These are phyloP conservation scores for Andrena marginata DNA, from an alignment of 2,888 invertebrate genomes.

Conservation along the genomic window DNA sequence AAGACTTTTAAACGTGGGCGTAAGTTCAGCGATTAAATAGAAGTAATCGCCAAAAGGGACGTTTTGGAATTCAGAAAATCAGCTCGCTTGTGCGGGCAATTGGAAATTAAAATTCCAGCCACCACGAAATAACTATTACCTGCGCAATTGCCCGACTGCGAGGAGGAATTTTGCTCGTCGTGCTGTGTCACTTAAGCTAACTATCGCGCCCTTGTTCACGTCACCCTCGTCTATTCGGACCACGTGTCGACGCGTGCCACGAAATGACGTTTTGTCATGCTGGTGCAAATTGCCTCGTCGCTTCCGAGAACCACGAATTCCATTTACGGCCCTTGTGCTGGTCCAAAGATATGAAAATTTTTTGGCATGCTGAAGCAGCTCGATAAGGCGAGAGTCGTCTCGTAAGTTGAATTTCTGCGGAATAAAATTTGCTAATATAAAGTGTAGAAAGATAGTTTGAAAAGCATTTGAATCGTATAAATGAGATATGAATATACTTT, in stretches of 20 bases:
- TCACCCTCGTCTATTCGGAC: conserved; percentile 37
- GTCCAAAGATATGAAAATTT: conserved; percentile 8
- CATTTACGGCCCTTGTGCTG: not conserved
- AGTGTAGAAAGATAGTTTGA: too few species aligned
- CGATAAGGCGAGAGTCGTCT: too few species aligned
- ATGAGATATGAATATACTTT: too few species aligned
- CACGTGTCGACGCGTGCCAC: conserved; percentile 50
- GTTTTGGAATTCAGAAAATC: not conserved
- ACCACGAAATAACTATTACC: not conserved
- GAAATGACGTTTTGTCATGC: conserved; percentile 34
- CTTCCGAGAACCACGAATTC: conserved; percentile 27
- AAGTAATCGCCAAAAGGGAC: too few species aligned
- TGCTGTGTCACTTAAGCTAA: conserved; percentile 16
- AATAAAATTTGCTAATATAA: too few species aligned
- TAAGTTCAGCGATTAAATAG: too few species aligned
- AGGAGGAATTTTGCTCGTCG: conserved; percentile 18
- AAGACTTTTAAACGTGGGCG: too few species aligned
- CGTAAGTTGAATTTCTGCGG: too few species aligned
- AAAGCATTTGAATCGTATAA: too few species aligned
- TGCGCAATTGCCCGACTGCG: too few species aligned
- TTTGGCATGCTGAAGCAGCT: not conserved
- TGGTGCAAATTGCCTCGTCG: conserved; percentile 28
- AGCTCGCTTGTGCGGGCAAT: not conserved
- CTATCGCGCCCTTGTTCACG: conserved; percentile 34
- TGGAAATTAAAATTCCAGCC: conserved; percentile 29